Base-by-base conservation (phyloP, 1,140 invertebrate species). In the Tetragnatha versicolor region DNA sequence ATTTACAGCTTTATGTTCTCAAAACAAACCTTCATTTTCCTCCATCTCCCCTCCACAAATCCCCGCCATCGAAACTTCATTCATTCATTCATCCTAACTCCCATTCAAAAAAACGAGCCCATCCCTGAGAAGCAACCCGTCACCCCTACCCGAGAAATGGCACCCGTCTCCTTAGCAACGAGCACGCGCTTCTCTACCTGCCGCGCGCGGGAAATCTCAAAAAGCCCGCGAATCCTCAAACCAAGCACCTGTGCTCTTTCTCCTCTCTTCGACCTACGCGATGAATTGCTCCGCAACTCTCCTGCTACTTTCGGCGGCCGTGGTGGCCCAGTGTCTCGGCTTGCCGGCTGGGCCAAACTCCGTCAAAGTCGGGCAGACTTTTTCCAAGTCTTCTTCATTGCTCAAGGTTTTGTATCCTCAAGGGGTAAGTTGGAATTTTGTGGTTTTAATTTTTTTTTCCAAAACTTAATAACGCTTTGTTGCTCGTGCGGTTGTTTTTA, bases 161-260 rank as follows among this genome's bases (percentile, higher is more conserved):
- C 22, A 37, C 51, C 53, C 20, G 31, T 9, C 31, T 17, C 20
- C 55, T 29, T 65, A 39, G 29, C 29, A 47, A 61, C 51, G 35
- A 61, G 45, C 51, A 61, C 70, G 70, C 70, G 37, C 51, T 7
- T 17, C 37, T 22, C 37, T 22, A 22, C 31, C 35, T 37, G 47
- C 60, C 45, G 60, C 60, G 73, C 73, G 73, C 73, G 73, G 73
- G 73, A 76, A 76, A 76, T 76, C 73, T 76, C 60, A 76, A 76
- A 76, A 76, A 76, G 73, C 73, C 73, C 73, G 73, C 73, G 73
- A 76, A 76, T 63, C 58, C 12, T 31, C 35, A 31, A 65, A 61
- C 31, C 29, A 22, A 47, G 20, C 25, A 31, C 73, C 63, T 61
- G 60, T 76, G 73, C 65, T 65, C 35, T 75, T 37, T 14, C 10